phyloP scores from a whole-genome alignment of 2,113 vertebrate species.

The Merops nubicus region DNA sequence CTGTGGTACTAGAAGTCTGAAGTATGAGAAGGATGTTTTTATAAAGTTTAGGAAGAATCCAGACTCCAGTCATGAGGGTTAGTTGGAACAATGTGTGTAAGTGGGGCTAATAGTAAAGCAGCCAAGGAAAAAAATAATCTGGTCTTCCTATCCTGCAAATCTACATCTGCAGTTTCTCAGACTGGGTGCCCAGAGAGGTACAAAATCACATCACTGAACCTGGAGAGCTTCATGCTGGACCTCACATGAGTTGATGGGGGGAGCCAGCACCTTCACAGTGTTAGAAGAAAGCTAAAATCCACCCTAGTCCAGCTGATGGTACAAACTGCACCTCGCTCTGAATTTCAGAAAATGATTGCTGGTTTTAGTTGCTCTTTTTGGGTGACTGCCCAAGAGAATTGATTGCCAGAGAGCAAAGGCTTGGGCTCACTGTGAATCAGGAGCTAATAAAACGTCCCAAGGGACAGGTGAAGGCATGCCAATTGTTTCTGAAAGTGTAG shows the following conservation, averaged over 20 bases:
- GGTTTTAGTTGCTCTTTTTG: slow-evolving; percentile 41
- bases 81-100: neutral
- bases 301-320: neutral
- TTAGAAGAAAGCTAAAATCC: neutral
- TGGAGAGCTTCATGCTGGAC: neutral
- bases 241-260: neutral
- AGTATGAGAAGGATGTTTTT: neutral
- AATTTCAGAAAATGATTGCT: neutral
- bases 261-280: neutral
- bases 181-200: neutral
- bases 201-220: neutral
- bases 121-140: neutral
- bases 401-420: slow-evolving; percentile 36
- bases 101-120: neutral
- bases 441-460: slow-evolving; percentile 28
- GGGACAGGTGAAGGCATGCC: neutral
- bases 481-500: neutral
- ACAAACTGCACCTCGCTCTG: neutral
- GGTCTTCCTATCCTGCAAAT: neutral
- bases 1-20: neutral
- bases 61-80: neutral
- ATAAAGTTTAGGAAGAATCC: slow-evolving; percentile 4
- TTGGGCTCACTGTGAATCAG: slow-evolving; percentile 40
- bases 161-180: neutral
- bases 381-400: slow-evolving; percentile 58